Base-by-base conservation (phyloP, 2,797 vertebrate genomes). In the Tragopan temminckii region DNA sequence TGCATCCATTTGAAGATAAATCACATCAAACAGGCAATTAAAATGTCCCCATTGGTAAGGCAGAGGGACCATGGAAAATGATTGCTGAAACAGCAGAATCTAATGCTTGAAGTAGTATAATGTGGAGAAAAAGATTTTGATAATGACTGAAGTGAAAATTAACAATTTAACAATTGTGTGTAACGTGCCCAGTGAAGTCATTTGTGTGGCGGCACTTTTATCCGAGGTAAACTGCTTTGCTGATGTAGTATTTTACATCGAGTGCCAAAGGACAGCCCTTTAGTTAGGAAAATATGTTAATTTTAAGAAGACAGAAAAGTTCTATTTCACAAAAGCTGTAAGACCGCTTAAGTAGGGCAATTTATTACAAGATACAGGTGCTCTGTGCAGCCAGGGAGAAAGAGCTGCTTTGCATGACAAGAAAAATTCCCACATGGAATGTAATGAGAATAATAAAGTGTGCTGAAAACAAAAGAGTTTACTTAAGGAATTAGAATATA, bases 321-420 rank as follows among this genome's bases (percentile, higher is more conserved):
- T 79, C 53, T 18, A 75, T n/a, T 78, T 72, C 15, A n/a, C 35
- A 66, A 76, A 85, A 88, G 61, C 55, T 63, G 10, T 29, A 63
- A 38, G 36, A 48, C 7, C n/a, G 69, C 53, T 72, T 71, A 83
- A 89, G 33, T 63, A n/a, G 21, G 23, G 13, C 9, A 53, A 90
- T 91, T 89, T 67, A 85, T 83, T 63, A 63, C 45, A 63, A 59
- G 31, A 31, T 42, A 80, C 82, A 96, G 79, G 79, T 93, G 77
- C 76, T 72, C 77, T 74, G 70, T 40, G 67, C 43, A 80, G 78
- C 63, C 85, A 86, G 58, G 27, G 85, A 74, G 72, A 88, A 88
- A 8, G 11, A 46, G 50, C 69, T 94, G 74, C 76, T 96, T 93
- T 88, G 67, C 82, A 81, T 81, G 69, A 89, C 55, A 93, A 89